A percentile compares a stretch with the other conserved stretches of the same genome.
Evolutionary conservation across 1,140 invertebrate species (phyloP).

Genomic region (Apis mellifera): Amel_HAv3.1 CM009938.2:6712001-6712500

Average conservation of each 20-base stretch:
- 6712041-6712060: conserved; percentile 18
- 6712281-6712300: background rate
- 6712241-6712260: background rate
- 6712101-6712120: background rate
- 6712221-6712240: background rate
- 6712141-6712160: background rate
- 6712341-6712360: background rate
- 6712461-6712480: no score
- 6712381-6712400: background rate
- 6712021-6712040: conserved; percentile 6
- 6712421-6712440: background rate
- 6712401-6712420: background rate
- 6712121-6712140: background rate
- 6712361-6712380: background rate
- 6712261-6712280: background rate
- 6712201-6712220: background rate
- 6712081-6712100: background rate
- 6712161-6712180: conserved; percentile 23
- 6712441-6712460: background rate
- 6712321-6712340: background rate
- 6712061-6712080: background rate
- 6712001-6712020: background rate
- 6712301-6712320: background rate
- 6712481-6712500: background rate
- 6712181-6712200: conserved; percentile 25